phyloP scores from a whole-genome alignment of 2,888 invertebrate genomes.

The Lottia gigantea region DNA sequence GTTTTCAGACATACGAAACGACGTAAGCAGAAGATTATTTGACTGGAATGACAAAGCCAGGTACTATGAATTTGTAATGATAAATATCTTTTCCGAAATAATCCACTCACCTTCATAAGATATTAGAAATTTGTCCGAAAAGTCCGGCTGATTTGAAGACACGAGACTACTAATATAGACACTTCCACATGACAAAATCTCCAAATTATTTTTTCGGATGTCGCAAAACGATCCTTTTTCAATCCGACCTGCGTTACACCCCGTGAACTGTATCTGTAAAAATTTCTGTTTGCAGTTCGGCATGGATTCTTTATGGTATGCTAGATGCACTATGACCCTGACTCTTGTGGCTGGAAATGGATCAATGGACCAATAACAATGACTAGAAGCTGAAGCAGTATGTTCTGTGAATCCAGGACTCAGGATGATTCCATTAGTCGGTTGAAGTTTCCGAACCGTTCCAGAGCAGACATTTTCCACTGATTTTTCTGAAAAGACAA shows the following conservation, averaged over 20 bases:
- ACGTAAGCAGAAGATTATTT: too few relatives aligned
- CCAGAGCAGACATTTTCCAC: conserved; percentile 19
- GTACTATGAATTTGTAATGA: too few relatives aligned
- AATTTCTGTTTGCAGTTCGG: conserved; percentile 23
- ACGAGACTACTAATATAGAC: conserved; percentile 26
- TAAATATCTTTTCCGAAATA: too few relatives aligned
- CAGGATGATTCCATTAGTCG: conserved; percentile 24
- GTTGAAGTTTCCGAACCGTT: conserved; percentile 14
- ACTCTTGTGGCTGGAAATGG: not conserved
- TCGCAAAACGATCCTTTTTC: conserved; percentile 26
- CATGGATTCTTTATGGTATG: conserved; percentile 20
- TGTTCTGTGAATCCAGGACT: conserved; percentile 19
- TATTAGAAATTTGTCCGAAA: conserved; percentile 33
- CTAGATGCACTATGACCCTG: conserved; percentile 23
- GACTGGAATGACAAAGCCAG: too few relatives aligned
- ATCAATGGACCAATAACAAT: conserved; percentile 16
- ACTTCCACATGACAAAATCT: conserved; percentile 31
- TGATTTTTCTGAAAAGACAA: conserved; percentile 11
- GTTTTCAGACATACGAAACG: too few relatives aligned
- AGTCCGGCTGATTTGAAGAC: conserved; percentile 23
- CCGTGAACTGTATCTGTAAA: conserved; percentile 24
- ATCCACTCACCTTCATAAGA: conserved; percentile 30
- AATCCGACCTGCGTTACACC: conserved; percentile 19
- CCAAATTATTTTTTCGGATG: conserved; percentile 23
- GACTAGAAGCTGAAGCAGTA: not conserved